Conservation (phyloP, 2,888 invertebrate genomes). For the Panzeria rudis region DNA sequence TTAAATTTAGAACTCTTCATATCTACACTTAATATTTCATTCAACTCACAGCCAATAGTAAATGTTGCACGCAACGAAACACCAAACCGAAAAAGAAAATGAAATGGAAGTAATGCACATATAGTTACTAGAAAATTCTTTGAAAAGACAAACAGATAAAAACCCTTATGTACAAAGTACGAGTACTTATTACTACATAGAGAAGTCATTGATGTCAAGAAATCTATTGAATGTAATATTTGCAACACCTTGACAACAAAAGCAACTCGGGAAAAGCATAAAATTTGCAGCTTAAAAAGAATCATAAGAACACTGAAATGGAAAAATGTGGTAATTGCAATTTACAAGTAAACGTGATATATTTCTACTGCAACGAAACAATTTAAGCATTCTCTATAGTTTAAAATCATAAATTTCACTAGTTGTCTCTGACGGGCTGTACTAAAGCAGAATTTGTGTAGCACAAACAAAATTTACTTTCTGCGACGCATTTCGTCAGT, state of each 20-base stretch:
- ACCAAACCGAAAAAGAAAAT: constrained; percentile 3
- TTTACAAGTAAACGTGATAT: background rate
- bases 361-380: background rate
- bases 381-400: background rate
- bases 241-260: constrained; percentile 47
- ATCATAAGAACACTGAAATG: background rate
- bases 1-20: background rate
- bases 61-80: background rate
- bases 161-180: background rate
- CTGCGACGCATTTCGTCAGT: too few species aligned
- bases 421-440: background rate
- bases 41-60: background rate
- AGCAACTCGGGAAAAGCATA: background rate
- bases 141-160: background rate
- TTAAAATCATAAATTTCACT: background rate
- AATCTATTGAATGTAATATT: constrained; percentile 35
- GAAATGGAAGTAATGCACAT: background rate
- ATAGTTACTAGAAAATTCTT: background rate
- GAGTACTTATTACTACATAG: constrained; percentile 43
- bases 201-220: constrained; percentile 50
- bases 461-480: too few species aligned
- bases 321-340: constrained; percentile 1
- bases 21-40: background rate
- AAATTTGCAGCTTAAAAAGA: background rate
- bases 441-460: too few species aligned